Evolutionary conservation across 2,113 vertebrate genomes (phyloP).

Genomic region (Rhodinocichla rosea): DNA sequence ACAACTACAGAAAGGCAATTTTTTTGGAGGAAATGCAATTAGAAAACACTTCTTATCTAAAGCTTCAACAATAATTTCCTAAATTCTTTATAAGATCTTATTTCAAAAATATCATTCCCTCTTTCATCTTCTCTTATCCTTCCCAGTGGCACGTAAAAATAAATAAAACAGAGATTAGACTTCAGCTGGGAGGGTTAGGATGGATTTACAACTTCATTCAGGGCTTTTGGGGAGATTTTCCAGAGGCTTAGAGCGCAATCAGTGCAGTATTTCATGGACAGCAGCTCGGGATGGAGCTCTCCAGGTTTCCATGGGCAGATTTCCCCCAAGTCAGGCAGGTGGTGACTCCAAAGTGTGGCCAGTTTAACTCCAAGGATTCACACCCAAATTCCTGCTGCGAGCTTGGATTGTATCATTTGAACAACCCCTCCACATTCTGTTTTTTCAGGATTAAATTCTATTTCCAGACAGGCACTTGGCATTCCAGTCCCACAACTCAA

Average conservation of each 20-base stretch:
- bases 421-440: not conserved
- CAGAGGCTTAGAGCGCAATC: not conserved
- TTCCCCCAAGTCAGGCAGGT: not conserved
- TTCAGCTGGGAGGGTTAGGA: not conserved
- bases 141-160: not conserved
- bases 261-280: not conserved
- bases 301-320: not conserved
- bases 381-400: not conserved
- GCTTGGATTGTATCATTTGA: not conserved
- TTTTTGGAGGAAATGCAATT: not conserved
- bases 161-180: not conserved
- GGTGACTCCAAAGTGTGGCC: not conserved
- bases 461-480: not conserved
- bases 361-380: not conserved
- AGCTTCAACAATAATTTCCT: not conserved
- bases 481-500: not conserved
- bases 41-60: not conserved
- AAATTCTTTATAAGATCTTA: not conserved
- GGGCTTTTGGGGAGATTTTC: not conserved
- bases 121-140: not conserved
- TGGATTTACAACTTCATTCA: not conserved
- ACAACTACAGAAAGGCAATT: not conserved
- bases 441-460: not conserved
- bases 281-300: accelerated
- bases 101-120: not conserved